Percentiles rank a stretch among this genome's conserved stretches.
These are phyloP conservation scores for Hydrocynus forskahlii DNA, from an alignment of 2,797 vertebrate species.

Conservation along the genomic window DNA sequence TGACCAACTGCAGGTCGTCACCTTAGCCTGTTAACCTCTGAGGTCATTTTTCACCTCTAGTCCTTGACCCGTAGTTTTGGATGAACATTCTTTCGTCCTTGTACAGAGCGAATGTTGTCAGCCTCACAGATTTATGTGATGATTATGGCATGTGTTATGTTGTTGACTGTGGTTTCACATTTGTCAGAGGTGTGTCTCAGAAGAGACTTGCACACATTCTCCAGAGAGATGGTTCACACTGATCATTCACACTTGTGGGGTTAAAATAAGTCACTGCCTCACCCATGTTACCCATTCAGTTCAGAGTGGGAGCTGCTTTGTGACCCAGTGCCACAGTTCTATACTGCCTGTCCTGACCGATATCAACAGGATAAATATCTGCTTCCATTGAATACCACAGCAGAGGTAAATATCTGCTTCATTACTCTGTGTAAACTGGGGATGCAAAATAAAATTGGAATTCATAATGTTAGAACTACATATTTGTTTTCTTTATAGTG, in stretches of 20 bases:
- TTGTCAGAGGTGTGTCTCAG: not conserved
- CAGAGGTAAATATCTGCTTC: not conserved
- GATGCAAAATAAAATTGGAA: no score
- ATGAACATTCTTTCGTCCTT: not conserved
- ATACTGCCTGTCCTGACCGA: slow-evolving; percentile 2
- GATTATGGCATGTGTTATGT: not conserved
- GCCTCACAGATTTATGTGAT: not conserved
- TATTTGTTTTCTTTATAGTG: no score
- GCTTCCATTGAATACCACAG: not conserved
- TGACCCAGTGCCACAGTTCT: slow-evolving; percentile 24
- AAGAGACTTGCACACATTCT: slow-evolving; percentile 11
- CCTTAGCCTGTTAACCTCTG: no score
- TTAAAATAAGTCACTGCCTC: slow-evolving; percentile 51
- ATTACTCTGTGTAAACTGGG: no score
- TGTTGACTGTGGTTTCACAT: slow-evolving; percentile 1
- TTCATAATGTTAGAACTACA: no score
- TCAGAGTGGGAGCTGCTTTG: not conserved
- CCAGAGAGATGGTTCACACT: slow-evolving; percentile 36
- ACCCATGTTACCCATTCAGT: slow-evolving; percentile 7
- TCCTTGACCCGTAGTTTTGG: not conserved
- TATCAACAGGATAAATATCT: no score
- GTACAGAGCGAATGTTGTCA: not conserved
- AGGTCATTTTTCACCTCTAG: not conserved
- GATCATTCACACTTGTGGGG: slow-evolving; percentile 48
- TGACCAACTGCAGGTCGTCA: not conserved